Evolutionary conservation across 2,113 vertebrate genomes (phyloP).

Genomic region (Salvelinus fontinalis): DNA sequence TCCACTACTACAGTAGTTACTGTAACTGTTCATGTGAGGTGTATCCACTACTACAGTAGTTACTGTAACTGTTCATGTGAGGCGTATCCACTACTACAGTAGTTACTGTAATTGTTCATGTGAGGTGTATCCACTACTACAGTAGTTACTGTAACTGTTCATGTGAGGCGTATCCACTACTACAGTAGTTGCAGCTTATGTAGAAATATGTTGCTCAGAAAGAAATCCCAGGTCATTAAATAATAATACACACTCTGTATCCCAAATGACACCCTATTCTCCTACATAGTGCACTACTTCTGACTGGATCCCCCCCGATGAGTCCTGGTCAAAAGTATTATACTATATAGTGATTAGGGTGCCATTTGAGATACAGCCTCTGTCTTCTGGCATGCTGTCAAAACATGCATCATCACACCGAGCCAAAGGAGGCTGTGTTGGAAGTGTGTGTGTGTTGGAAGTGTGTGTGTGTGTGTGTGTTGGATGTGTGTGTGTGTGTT

Average conservation of each 20-base stretch:
- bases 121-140: too few relatives aligned
- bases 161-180: too few relatives aligned
- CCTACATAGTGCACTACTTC: too few relatives aligned
- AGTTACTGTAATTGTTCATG: constrained; percentile 19
- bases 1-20: constrained; percentile 11
- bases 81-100: background rate
- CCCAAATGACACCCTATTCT: too few relatives aligned
- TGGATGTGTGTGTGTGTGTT: too few relatives aligned
- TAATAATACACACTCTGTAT: constrained; percentile 27
- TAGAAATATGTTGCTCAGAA: constrained; percentile 31
- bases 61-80: constrained; percentile 17
- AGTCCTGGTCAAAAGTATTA: too few relatives aligned
- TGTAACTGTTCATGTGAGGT: constrained; percentile 1
- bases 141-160: constrained; percentile 23
- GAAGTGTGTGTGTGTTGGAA: constrained; percentile 5
- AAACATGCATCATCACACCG: constrained; percentile 50
- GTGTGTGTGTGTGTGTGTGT: too few relatives aligned
- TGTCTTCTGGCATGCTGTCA: constrained; percentile 48
- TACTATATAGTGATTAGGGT: too few relatives aligned
- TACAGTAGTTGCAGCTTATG: constrained; percentile 22
- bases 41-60: background rate
- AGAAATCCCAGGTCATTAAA: constrained; percentile 38
- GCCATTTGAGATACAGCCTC: too few relatives aligned
- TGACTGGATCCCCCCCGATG: too few relatives aligned
- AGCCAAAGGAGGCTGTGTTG: constrained; percentile 36